Evolutionary conservation across 2,797 vertebrate genomes (phyloP).

Genomic region (Cichlasoma orientale): DNA sequence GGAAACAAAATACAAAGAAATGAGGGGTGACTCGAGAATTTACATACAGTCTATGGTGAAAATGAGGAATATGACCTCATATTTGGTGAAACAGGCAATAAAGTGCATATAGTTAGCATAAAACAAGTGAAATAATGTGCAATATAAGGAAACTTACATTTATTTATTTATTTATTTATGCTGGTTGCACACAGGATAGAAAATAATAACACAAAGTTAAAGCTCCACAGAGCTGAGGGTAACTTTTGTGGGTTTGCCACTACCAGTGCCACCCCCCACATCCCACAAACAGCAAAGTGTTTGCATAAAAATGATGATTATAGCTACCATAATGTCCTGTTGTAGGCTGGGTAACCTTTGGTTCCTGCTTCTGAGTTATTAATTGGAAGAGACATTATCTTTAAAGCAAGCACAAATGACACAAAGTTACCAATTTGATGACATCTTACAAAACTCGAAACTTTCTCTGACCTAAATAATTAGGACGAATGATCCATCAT

Average conservation of each 20-base stretch:
- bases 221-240: background rate
- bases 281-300: background rate
- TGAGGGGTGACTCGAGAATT: background rate
- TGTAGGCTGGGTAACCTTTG: background rate
- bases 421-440: constrained; percentile 7
- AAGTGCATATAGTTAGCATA: background rate
- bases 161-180: background rate
- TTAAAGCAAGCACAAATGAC: constrained; percentile 21
- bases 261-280: background rate
- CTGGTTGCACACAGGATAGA: background rate
- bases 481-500: constrained; percentile 29
- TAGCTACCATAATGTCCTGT: background rate
- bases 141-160: background rate
- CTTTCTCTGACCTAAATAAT: constrained; percentile 27
- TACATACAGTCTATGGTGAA: background rate
- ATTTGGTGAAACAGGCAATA: background rate
- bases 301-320: background rate
- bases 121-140: background rate
- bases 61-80: background rate
- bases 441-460: constrained; percentile 34
- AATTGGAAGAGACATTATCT: background rate
- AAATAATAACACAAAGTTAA: background rate
- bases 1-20: background rate
- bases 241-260: background rate
- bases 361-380: constrained; percentile 1